Evolutionary conservation across 2,113 vertebrate species (phyloP).

Genomic region (Limanda limanda): DNA sequence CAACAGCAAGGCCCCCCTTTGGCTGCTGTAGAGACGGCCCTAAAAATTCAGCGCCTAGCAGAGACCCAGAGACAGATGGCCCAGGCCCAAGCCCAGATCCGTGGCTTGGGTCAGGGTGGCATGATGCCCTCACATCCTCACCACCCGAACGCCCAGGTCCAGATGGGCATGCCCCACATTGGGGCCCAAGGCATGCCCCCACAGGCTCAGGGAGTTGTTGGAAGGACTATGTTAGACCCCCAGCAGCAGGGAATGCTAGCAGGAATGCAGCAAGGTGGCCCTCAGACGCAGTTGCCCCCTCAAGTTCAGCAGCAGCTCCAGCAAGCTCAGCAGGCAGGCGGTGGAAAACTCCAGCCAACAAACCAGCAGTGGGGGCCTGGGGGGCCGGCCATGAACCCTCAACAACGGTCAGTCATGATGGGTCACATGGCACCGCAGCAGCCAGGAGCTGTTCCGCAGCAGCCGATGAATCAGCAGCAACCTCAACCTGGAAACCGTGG

Average conservation of each 20-base stretch:
- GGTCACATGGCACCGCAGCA: conserved; percentile 85
- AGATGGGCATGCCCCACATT: conserved; percentile 90
- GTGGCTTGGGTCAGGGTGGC: conserved; percentile 73
- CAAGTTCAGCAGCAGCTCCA: conserved; percentile 85
- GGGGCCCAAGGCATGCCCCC: conserved; percentile 83
- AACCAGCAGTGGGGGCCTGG: conserved; percentile 83
- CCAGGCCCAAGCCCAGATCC: conserved; percentile 86
- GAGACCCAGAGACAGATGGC: conserved; percentile 96
- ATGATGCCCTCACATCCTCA: conserved; percentile 86
- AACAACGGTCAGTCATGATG: conserved; percentile 88
- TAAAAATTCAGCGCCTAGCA: conserved; percentile 95
- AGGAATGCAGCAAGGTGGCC: conserved; percentile 84
- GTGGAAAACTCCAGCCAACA: conserved; percentile 80
- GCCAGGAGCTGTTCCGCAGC: conserved; percentile 72
- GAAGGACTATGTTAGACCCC: conserved; percentile 79
- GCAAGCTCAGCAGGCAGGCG: conserved; percentile 69
- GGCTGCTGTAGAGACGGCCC: conserved; percentile 94
- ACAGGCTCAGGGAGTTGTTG: conserved; percentile 78
- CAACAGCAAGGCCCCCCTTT: conserved; percentile 88
- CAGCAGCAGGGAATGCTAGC: conserved; percentile 83
- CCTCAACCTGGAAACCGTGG: conserved; percentile 79
- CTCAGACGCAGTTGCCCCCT: conserved; percentile 84
- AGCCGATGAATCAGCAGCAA: conserved; percentile 70
- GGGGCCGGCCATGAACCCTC: conserved; percentile 74
- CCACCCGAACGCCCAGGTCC: conserved; percentile 86